These are phyloP conservation scores for Stegostoma tigrinum DNA, from an alignment of 2,113 vertebrate species.

Conservation along the genomic window DNA sequence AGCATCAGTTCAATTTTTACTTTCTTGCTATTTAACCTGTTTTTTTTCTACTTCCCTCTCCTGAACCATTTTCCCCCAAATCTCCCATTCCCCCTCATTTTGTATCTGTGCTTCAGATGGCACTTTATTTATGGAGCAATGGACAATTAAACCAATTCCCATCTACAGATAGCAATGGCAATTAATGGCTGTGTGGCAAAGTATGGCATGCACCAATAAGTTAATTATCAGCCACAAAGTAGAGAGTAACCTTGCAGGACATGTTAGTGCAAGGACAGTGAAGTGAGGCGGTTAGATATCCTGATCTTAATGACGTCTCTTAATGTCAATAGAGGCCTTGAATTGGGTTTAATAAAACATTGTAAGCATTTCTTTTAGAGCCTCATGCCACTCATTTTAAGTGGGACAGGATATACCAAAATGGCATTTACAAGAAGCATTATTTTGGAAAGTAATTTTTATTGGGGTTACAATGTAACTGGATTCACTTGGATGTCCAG, in stretches of 20 bases:
- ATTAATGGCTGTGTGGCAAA: neutral
- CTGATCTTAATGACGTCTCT: neutral
- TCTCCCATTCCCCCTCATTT: neutral
- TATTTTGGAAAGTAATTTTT: neutral
- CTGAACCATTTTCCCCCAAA: too few relatives aligned
- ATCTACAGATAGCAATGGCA: neutral
- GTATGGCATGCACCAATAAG: neutral
- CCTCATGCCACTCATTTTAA: neutral
- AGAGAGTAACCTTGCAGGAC: neutral
- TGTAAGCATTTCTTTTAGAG: neutral
- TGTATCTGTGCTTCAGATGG: neutral
- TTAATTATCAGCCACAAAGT: neutral
- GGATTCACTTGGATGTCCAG: neutral
- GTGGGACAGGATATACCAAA: neutral
- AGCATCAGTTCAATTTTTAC: neutral
- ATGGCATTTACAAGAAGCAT: neutral
- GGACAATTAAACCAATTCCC: neutral
- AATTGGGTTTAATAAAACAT: neutral
- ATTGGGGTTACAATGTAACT: neutral
- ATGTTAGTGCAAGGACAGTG: too few relatives aligned
- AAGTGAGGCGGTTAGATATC: neutral
- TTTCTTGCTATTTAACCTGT: neutral
- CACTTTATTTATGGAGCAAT: neutral
- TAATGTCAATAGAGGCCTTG: neutral
- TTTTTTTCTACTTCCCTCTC: too few relatives aligned